Base-by-base conservation (phyloP, 2,113 vertebrate genomes). In the Misgurnus mizolepis region DNA sequence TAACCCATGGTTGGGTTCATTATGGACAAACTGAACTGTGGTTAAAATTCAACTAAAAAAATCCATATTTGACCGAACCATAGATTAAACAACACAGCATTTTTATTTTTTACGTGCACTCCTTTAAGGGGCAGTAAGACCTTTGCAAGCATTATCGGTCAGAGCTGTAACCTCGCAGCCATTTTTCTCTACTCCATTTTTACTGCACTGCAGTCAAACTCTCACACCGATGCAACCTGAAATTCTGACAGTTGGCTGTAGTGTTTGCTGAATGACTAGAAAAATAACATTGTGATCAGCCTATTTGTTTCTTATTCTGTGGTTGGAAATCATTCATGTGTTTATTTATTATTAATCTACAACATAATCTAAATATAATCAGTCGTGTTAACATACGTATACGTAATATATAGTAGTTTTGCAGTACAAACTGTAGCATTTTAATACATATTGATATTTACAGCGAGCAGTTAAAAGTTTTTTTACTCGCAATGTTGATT, bases 201-300 rank as follows among this genome's bases (percentile, higher is more conserved):
- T 27, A 49, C 60, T 77, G 75, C 60, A 76, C 74, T 70, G 73
- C 66, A 76, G 64, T 69, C 80, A 76, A 14, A 45, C 12, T 72
- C 47, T 47, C 45, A 43, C 69, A 74, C 79, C 62, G 43, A 55
- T 45, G 47, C 49, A 66, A 56, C 40, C 18, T 67, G 74, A 61
- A 66, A n/a, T 14, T 76, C 47, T 76, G 74, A 66, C 61, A 66
- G 62, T 53, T 76, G 47, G 74, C 74, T 76, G 9, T 40, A 53
- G 39, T 0, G 27, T 53, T 5, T 76, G 74, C 74, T 53, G 61
- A 76, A 66, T 40, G 27, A 53, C 74, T 50, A 50, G 43, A 76
- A 64, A 65, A 75, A 40, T 53, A 11, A 22, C 45, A 55, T 66
- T 53, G 60, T 62, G 39, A 14, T 53, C 27, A 53, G 47, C 62